These are phyloP conservation scores for Oryzias celebensis DNA, from an alignment of 2,113 vertebrate genomes.

Conservation along the genomic window DNA sequence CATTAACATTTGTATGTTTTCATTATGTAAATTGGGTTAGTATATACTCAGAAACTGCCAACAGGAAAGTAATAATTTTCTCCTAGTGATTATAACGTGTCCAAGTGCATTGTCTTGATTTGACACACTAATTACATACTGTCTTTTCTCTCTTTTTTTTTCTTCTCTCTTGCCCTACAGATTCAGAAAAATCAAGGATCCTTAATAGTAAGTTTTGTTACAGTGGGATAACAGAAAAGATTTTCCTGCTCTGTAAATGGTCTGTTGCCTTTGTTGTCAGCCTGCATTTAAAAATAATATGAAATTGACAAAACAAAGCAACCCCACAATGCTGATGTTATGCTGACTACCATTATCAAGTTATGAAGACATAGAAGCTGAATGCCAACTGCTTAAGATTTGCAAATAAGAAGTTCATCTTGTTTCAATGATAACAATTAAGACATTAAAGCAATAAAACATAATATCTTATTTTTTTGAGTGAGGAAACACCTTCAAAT, in stretches of 20 bases:
- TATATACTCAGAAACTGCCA: conserved; percentile 99
- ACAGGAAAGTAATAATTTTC: conserved; percentile 98
- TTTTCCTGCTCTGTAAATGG: conserved; percentile 78
- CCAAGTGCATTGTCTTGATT: conserved; percentile 99
- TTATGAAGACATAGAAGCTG: conserved; percentile 85
- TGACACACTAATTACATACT: conserved; percentile 99
- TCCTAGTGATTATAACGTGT: conserved; percentile 99
- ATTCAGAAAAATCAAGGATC: conserved; percentile 99
- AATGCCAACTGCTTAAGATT: conserved; percentile 85
- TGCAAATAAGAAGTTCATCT: conserved; percentile 86
- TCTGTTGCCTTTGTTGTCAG: conserved; percentile 84
- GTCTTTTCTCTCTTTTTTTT: conserved; percentile 73
- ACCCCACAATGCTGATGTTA: conserved; percentile 95
- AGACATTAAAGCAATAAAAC: no score
- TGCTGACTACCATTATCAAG: conserved; percentile 95
- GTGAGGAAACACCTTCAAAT: no score
- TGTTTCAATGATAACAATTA: conserved; percentile 58
- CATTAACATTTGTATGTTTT: conserved; percentile 99
- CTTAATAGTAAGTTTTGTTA: conserved; percentile 98
- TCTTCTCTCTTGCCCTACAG: conserved; percentile 78
- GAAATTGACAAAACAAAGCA: conserved; percentile 62
- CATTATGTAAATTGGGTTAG: conserved; percentile 99
- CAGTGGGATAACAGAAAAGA: conserved; percentile 69
- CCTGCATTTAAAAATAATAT: conserved; percentile 27
- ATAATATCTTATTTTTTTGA: no score